These are phyloP conservation scores for Syrista parreyssii DNA, from an alignment of 2,888 invertebrate species.

Conservation along the genomic window DNA sequence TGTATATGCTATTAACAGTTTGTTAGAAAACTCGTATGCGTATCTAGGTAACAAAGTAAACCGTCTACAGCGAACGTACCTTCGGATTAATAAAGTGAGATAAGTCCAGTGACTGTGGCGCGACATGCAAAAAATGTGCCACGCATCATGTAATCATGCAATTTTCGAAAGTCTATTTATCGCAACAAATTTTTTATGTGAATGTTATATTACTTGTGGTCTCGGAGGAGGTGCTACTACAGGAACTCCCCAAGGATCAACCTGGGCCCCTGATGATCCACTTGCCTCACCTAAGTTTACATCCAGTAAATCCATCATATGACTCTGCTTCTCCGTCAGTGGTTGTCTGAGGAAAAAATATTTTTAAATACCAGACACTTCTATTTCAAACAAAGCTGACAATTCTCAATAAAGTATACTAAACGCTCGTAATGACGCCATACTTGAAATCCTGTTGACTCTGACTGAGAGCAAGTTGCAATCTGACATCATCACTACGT, in stretches of 20 bases:
- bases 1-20: not conserved
- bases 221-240: conserved; percentile 68
- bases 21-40: not conserved
- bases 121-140: conserved; percentile 29
- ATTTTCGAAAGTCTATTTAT: not conserved
- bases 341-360: conserved; percentile 50
- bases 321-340: conserved; percentile 71
- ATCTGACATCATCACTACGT: conserved; percentile 94
- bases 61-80: conserved; percentile 37
- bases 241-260: conserved; percentile 83
- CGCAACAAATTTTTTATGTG: not conserved
- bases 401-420: not conserved
- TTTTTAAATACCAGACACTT: not conserved
- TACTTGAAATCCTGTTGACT: conserved; percentile 93
- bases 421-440: conserved; percentile 43
- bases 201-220: conserved; percentile 69
- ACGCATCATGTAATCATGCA: conserved; percentile 23
- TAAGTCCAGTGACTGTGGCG: conserved; percentile 57
- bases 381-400: not conserved
- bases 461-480: conserved; percentile 95
- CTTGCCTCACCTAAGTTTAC: conserved; percentile 78
- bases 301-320: conserved; percentile 86
- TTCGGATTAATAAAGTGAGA: conserved; percentile 47
- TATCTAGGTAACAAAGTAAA: not conserved
- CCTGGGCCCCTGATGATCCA: conserved; percentile 67